A percentile compares a stretch with the other conserved stretches of the same genome.
These are phyloP conservation scores for Scelioninae gen. 1 DNA, from an alignment of 2,888 invertebrate species.

Conservation along the genomic window DNA sequence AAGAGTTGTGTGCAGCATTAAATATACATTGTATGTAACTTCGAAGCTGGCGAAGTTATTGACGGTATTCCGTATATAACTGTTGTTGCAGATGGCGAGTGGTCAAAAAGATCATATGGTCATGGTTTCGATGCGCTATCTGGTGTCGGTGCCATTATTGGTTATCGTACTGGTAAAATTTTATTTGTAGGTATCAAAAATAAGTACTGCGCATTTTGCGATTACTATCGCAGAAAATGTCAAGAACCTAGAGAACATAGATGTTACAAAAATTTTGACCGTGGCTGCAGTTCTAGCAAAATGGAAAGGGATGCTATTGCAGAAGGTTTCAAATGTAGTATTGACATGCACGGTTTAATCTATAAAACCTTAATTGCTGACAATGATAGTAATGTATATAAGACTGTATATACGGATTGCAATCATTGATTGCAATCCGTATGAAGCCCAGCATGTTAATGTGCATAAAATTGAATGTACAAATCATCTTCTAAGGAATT, in stretches of 20 bases:
- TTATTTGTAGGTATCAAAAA: constrained; percentile 20
- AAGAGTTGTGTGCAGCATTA: background rate
- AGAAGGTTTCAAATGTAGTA: constrained; percentile 42
- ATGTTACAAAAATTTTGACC: constrained; percentile 73
- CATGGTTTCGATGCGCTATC: constrained; percentile 53
- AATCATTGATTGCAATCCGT: constrained; percentile 40
- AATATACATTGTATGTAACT: background rate
- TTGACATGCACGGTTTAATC: constrained; percentile 38
- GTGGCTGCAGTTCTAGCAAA: constrained; percentile 17
- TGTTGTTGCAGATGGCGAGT: constrained; percentile 64
- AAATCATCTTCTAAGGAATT: constrained; percentile 25
- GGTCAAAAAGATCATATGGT: constrained; percentile 61
- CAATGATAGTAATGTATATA: constrained; percentile 56
- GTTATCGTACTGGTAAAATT: constrained; percentile 60
- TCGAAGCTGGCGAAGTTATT: constrained; percentile 40
- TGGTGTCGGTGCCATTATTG: constrained; percentile 61
- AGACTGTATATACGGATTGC: too few species aligned
- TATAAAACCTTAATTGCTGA: constrained; percentile 53
- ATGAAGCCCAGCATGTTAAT: too few species aligned
- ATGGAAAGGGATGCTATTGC: constrained; percentile 23
- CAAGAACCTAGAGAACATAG: background rate
- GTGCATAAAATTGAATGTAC: too few species aligned
- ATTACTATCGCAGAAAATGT: constrained; percentile 10
- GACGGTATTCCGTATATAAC: constrained; percentile 12
- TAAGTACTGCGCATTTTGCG: too few species aligned